Base-by-base conservation (phyloP, 92 coral and sea anemone species). In the Porites divaricata region DNA sequence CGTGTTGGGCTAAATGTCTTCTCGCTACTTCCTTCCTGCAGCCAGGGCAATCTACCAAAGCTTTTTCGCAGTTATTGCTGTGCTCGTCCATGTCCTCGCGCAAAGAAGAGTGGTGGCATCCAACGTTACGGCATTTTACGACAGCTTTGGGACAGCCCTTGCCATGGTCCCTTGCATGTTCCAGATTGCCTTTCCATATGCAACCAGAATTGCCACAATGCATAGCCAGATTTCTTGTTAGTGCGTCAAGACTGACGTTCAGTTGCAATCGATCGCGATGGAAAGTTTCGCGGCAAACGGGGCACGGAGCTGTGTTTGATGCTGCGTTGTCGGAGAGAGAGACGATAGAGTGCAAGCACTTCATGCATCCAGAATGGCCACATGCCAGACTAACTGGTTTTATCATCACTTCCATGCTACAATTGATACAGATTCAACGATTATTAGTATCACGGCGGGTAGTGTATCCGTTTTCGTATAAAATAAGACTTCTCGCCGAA, bases 341-440 rank as follows among this genome's bases (percentile, higher is more conserved):
- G 52, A 76, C 69, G 70, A 63, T 19, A 15, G 81, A 59, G 45
- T 59, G 61, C 69, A 58, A 26, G 52, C 51, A 59, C 80, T 26
- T 76, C 70, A 35, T 35, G 68, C 81, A 58, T 9, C 70, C 53
- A 57, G 69, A 76, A 16, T 76, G 81, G 5, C 81, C 81, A 59
- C 81, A 76, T 16, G 81, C 69, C 81, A 76, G 81, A 41, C 81
- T 58, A 59, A 23, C 23, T 25, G 64, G 41, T 54, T 51, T 75
- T 8, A 75, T 58, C 68, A 76, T 76, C 41, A 28, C 41, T 28
- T 28, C 41, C 2, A 28, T 2, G 41, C 41, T 28, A 28, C 41
- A 28, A 28, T 28, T 28, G 4, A 28, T 28, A 28, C 41, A 28
- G 41, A 28, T 28, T 28, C 41, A 28, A 28, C 2, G 41, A 28